These are phyloP conservation scores for Aleadryas rufinucha DNA, from an alignment of 2,113 vertebrate species.

Conservation along the genomic window DNA sequence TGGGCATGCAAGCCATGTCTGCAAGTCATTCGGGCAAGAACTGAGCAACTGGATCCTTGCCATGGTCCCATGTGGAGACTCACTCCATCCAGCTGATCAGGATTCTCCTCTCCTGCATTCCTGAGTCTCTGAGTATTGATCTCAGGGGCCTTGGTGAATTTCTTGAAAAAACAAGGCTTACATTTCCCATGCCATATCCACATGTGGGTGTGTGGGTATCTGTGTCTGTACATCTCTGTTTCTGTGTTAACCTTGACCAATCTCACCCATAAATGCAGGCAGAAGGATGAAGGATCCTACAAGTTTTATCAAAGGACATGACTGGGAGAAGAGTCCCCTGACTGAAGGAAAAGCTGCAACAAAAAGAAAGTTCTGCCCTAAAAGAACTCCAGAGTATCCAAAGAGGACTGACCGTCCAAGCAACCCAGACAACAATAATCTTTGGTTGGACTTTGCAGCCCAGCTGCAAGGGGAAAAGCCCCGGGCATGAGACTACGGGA, in stretches of 20 bases:
- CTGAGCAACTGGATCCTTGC: not conserved
- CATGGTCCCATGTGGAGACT: not conserved
- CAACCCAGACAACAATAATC: not conserved
- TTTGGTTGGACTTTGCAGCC: not conserved
- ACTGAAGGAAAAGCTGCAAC: not conserved
- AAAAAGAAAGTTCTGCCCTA: not conserved
- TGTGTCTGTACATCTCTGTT: not conserved
- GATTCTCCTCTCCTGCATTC: not conserved
- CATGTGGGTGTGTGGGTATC: fast-evolving
- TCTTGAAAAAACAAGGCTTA: not conserved
- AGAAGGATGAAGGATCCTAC: not conserved
- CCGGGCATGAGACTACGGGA: fast-evolving
- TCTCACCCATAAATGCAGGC: not conserved
- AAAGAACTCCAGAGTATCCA: not conserved
- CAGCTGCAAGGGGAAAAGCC: not conserved
- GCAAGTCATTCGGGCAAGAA: not conserved
- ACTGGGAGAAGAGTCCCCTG: not conserved
- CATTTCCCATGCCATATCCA: not conserved
- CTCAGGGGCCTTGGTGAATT: not conserved
- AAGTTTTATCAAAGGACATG: not conserved
- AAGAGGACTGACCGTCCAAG: not conserved
- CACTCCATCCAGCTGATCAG: not conserved
- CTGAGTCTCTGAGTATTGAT: not conserved
- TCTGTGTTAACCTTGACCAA: not conserved
- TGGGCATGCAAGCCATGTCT: not conserved